phyloP scores from a whole-genome alignment of 2,113 vertebrate genomes.

The Notarius quadriscutis region DNA sequence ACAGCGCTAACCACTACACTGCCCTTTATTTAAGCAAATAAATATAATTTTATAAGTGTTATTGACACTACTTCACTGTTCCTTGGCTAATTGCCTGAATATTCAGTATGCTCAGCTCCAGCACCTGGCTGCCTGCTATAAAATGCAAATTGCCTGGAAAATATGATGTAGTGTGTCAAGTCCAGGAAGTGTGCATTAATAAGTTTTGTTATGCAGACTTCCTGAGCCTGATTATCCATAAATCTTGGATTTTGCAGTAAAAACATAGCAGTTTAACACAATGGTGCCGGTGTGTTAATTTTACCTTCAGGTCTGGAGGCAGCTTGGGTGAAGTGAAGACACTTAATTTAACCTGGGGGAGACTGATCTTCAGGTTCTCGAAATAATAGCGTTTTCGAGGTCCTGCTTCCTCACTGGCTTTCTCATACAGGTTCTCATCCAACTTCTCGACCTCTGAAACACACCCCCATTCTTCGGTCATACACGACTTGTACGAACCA shows the following conservation, averaged over 20 bases:
- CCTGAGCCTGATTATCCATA: not conserved
- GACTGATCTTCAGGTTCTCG: constrained; percentile 96
- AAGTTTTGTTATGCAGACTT: not conserved
- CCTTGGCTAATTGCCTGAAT: not conserved
- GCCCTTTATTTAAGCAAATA: not conserved
- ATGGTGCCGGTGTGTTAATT: not conserved
- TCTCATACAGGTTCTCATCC: constrained; percentile 90
- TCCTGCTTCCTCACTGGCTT: constrained; percentile 74
- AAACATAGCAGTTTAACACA: not conserved
- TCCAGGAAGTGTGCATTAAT: constrained; percentile 5
- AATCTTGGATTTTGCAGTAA: not conserved
- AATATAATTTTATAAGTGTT: not conserved
- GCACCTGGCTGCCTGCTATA: not conserved
- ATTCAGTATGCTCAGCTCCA: not conserved
- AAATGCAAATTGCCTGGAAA: constrained; percentile 6
- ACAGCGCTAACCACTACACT: no score
- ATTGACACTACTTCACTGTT: not conserved
- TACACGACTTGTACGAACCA: not conserved
- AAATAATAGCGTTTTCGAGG: constrained; percentile 88
- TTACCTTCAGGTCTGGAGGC: constrained; percentile 92
- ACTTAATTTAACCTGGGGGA: constrained; percentile 93
- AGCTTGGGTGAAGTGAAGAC: constrained; percentile 95
- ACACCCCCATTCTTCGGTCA: not conserved
- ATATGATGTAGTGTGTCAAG: constrained; percentile 21
- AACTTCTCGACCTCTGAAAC: constrained; percentile 87